Conservation (phyloP, 2,888 invertebrate species). For the Carabus problematicus region DNA sequence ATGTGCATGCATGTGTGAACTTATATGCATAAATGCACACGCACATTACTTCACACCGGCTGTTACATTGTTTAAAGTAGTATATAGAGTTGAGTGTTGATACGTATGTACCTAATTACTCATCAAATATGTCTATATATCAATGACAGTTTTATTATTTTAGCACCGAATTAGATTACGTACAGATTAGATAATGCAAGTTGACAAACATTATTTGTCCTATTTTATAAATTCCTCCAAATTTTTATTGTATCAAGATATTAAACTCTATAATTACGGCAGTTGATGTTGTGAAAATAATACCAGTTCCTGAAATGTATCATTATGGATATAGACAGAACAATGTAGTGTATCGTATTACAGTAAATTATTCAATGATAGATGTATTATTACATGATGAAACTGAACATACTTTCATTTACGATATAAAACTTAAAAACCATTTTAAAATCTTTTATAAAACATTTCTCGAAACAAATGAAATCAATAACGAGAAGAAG, state of each 20-base stretch:
- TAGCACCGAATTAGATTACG: slow-evolving; percentile 13
- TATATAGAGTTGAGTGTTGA: too few species aligned
- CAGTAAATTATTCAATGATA: neutral
- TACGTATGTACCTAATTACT: neutral
- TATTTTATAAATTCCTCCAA: slow-evolving; percentile 7
- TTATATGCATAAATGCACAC: too few species aligned
- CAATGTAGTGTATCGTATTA: neutral
- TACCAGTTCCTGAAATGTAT: slow-evolving; percentile 9
- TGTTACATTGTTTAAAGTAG: too few species aligned
- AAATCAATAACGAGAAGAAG: too few species aligned
- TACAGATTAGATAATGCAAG: slow-evolving; percentile 4
- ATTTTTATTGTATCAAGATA: slow-evolving; percentile 12
- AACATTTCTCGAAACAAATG: neutral
- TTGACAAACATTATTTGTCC: neutral
- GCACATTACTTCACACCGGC: too few species aligned
- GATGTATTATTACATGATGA: neutral
- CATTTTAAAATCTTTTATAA: too few species aligned
- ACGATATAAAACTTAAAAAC: too few species aligned
- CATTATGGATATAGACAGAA: neutral
- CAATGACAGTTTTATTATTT: slow-evolving; percentile 12
- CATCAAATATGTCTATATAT: neutral
- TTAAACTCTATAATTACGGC: slow-evolving; percentile 16
- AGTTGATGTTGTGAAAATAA: slow-evolving; percentile 24
- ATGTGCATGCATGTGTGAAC: too few species aligned
- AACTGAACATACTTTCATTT: too few species aligned